These are phyloP conservation scores for Tachystola acroxantha DNA, from an alignment of 2,888 invertebrate genomes.

Conservation along the genomic window DNA sequence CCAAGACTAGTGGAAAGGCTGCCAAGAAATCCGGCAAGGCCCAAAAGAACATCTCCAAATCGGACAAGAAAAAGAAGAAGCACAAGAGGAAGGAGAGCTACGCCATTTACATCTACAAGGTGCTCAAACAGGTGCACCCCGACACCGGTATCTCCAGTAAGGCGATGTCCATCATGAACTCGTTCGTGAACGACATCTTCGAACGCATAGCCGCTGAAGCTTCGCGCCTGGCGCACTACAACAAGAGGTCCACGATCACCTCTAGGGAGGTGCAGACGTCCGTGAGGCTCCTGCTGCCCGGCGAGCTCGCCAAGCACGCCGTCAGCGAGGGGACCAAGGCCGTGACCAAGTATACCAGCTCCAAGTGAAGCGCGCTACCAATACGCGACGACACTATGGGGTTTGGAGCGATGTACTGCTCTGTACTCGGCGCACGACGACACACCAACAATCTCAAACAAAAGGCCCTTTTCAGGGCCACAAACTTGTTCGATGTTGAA, in stretches of 20 bases:
- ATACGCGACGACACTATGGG: neutral
- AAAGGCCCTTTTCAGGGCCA: neutral
- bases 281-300: conserved; percentile 81
- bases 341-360: conserved; percentile 77
- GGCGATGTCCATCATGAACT: conserved; percentile 83
- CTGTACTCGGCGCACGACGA: neutral
- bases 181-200: conserved; percentile 78
- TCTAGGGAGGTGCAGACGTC: conserved; percentile 84
- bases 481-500: neutral
- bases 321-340: conserved; percentile 83
- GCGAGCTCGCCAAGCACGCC: conserved; percentile 84
- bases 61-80: conserved; percentile 73
- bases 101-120: conserved; percentile 80
- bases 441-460: no score
- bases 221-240: conserved; percentile 79
- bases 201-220: conserved; percentile 82
- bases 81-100: conserved; percentile 78
- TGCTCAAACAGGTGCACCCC: conserved; percentile 82
- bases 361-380: no score
- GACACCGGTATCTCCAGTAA: conserved; percentile 70
- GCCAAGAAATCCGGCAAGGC: conserved; percentile 68
- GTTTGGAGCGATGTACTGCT: neutral
- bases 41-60: conserved; percentile 76
- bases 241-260: conserved; percentile 62
- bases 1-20: conserved; percentile 21